Evolutionary conservation across 2,888 invertebrate species (phyloP).

Genomic region (Quadriops clusia): DNA sequence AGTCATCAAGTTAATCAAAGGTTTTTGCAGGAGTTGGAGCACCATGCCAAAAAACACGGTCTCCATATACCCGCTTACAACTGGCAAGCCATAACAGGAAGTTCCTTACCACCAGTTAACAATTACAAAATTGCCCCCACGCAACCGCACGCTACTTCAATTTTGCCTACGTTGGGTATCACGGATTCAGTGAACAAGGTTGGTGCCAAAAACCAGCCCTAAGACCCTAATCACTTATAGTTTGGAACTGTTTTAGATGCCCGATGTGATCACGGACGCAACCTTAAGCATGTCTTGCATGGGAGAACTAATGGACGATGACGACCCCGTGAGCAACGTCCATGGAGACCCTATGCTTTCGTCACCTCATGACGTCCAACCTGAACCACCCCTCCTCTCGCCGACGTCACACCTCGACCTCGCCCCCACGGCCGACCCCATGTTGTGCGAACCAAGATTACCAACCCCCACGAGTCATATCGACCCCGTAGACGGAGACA

Average conservation of each 20-base stretch:
- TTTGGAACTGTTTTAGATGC: no score
- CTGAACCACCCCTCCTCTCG: slow-evolving; percentile 50
- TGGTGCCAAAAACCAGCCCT: no score
- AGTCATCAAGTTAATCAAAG: no score
- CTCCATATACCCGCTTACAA: slow-evolving; percentile 52
- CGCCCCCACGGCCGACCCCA: slow-evolving; percentile 50
- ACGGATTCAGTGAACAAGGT: slow-evolving; percentile 36
- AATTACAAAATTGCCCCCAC: no score
- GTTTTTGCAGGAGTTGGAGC: slow-evolving; percentile 57
- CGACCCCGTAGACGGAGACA: slow-evolving; percentile 39
- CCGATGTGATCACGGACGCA: slow-evolving; percentile 45
- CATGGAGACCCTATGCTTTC: slow-evolving; percentile 39
- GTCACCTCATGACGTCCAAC: slow-evolving; percentile 43
- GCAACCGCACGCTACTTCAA: slow-evolving; percentile 22
- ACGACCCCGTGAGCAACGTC: slow-evolving; percentile 31
- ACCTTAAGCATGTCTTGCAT: slow-evolving; percentile 47
- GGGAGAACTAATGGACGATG: slow-evolving; percentile 47
- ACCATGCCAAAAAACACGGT: slow-evolving; percentile 64
- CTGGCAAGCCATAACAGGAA: slow-evolving; percentile 37
- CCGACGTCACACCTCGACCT: slow-evolving; percentile 42
- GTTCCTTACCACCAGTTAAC: no score
- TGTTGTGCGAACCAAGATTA: slow-evolving; percentile 40
- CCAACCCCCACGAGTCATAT: slow-evolving; percentile 36
- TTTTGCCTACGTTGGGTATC: slow-evolving; percentile 30
- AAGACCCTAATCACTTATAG: no score